These are phyloP conservation scores for Sebastes umbrosus DNA, from an alignment of 2,797 vertebrate species.

Conservation along the genomic window DNA sequence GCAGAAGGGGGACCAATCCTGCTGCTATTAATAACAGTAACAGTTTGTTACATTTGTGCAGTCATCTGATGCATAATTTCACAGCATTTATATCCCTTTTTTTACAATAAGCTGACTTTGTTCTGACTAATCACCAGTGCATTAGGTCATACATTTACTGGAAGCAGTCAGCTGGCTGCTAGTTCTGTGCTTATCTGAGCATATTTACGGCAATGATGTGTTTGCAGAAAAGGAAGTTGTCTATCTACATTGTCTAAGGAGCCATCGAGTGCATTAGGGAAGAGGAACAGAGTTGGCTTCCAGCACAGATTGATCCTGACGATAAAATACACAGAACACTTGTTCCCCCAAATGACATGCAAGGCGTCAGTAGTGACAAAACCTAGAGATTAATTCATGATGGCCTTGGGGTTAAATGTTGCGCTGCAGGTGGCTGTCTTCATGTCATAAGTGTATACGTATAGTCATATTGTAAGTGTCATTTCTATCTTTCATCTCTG, in stretches of 20 bases:
- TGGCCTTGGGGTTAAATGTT: neutral
- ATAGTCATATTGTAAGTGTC: neutral
- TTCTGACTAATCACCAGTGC: slow-evolving; percentile 35
- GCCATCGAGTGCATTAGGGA: slow-evolving; percentile 16
- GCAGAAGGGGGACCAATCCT: neutral
- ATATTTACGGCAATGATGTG: slow-evolving; percentile 40
- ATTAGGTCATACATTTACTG: slow-evolving; percentile 55
- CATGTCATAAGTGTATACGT: neutral
- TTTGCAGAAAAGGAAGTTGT: slow-evolving; percentile 42
- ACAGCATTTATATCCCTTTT: slow-evolving; percentile 8
- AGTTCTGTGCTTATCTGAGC: slow-evolving; percentile 33
- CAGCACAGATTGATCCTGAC: slow-evolving; percentile 4
- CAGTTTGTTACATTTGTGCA: neutral
- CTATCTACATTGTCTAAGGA: slow-evolving; percentile 16
- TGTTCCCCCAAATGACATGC: neutral
- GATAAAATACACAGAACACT: neutral
- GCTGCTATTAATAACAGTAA: neutral
- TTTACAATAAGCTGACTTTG: slow-evolving; percentile 34
- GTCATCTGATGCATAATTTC: slow-evolving; percentile 11
- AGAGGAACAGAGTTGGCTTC: slow-evolving; percentile 26
- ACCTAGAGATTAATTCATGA: neutral
- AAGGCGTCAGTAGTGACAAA: neutral
- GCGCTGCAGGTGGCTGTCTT: neutral
- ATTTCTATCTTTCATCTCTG: neutral
- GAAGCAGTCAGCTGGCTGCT: slow-evolving; percentile 43